Conservation (phyloP, 2,888 invertebrate species). For the Megastigmus dorsalis region DNA sequence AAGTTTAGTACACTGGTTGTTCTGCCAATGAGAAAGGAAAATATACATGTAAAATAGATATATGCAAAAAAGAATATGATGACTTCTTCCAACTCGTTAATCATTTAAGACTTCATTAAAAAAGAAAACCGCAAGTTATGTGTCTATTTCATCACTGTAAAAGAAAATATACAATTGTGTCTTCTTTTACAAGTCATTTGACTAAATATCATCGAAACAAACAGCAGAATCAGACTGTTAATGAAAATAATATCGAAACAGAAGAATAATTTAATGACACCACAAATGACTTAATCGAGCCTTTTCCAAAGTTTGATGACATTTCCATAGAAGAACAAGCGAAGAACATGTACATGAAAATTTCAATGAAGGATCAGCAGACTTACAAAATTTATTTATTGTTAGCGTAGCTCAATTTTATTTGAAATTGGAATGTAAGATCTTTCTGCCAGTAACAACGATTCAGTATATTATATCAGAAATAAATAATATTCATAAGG, state of each 20-base stretch:
- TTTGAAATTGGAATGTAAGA: constrained; percentile 57
- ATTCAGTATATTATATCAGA: constrained; percentile 54
- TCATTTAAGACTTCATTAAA: constrained; percentile 50
- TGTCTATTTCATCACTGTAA: constrained; percentile 44
- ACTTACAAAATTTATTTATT: constrained; percentile 22
- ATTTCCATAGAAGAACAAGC: neutral
- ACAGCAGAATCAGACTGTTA: neutral
- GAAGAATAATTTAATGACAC: neutral
- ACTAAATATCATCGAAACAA: constrained; percentile 45
- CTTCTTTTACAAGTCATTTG: constrained; percentile 53
- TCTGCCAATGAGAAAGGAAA: constrained; percentile 7
- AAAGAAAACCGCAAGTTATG: constrained; percentile 22
- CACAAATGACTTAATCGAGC: neutral
- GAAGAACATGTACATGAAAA: neutral
- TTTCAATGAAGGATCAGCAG: neutral
- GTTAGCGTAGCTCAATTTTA: constrained; percentile 48
- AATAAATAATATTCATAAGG: constrained; percentile 51
- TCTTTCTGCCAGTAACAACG: constrained; percentile 53
- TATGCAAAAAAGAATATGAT: constrained; percentile 38
- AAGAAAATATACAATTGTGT: constrained; percentile 43
- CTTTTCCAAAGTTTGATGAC: neutral
- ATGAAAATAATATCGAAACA: neutral
- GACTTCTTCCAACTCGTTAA: constrained; percentile 24
- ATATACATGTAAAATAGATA: constrained; percentile 20
- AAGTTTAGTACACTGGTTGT: neutral